Evolutionary conservation across 2,113 vertebrate genomes (phyloP), one percentile per base, ranked within the genome.

Genomic region (Dissostichus mawsoni): DNA sequence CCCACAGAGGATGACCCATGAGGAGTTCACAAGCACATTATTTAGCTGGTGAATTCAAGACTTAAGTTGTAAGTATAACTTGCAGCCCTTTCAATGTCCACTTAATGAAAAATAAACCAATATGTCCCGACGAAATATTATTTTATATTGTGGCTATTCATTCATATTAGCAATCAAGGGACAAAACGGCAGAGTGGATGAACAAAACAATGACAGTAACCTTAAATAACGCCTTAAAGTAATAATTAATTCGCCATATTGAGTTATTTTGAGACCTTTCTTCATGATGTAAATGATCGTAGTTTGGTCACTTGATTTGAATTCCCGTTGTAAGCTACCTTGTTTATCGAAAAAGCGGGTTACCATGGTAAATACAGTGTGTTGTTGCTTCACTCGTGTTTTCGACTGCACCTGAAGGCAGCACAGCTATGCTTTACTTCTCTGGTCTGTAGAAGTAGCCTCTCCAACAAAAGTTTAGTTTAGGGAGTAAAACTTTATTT

Each of bases 361-460:
- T 87, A 69, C 67, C 79, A 74, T 81, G 70, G 76, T 59, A 59
- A 79, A 76, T 3, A 11, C 11, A 45, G 8, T 14, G 11, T 69
- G 55, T 68, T 14, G 14, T 53, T 45, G 0, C 10, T 0, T 65
- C 1, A 0, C 0, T 2, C 5, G 4, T 2, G 5, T 2, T 85
- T 76, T 9, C 74, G 76, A 87, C 18, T 1, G 78, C 5, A 23
- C 78, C 0, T 59, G 79, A 90, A 90, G 18, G 87, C 51, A 70
- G 4, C 87, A 65, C 50, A 6, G 50, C 69, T 50, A 75, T 61
- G 65, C 71, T 74, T 74, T 77, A 69, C 68, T 81, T 81, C 41
- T 18, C 47, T 67, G 44, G 23, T 29, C 10, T 63, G 57, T 11
- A 17, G 9, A 57, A 69, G 17, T 16, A 47, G 23, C 52, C 14